Base-by-base conservation (phyloP, 2,113 vertebrate genomes). In the Chrysemys picta region DNA sequence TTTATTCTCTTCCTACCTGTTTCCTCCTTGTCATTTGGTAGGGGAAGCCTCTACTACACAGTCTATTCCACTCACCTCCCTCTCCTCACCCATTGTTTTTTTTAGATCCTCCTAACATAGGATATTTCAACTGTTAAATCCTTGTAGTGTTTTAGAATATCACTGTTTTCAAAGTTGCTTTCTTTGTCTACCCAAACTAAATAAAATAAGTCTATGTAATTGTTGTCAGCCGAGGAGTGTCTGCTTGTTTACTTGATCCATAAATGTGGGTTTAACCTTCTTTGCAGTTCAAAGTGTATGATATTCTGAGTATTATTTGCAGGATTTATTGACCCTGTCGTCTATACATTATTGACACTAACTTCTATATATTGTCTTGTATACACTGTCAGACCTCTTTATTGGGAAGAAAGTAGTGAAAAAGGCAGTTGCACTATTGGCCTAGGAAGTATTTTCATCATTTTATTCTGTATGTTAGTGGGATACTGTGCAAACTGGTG, bases 381-480 rank as follows among this genome's bases (percentile, higher is more conserved):
- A 19, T 92, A 54, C 11, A 14, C 62, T 72, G 1, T 42, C n/a
- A n/a, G 38, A 10, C 10, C 52, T 62, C 47, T 31, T 89, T 89
- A 75, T 87, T 45, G 72, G 7, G 31, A 35, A 75, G 45, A 29
- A 84, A 65, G 27, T 75, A 89, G 11, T 2, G 59, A 35, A 86
- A 27, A 87, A 87, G 50, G 25, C 52, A 65, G 17, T n/a, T 76
- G 47, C 53, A 16, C 59, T 57, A 19, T 69, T 88, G 29, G 10
- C 45, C 10, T 31, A 31, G 59, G 59, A 29, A 62, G 29, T 62
- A 29, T 27, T 62, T 62, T 62, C 59, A 31, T 29, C 59, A 29
- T 62, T 62, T 80, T 49, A 16, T 0, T 0, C 31, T 82, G 24
- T 56, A 38, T 76, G 59, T 31, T 65, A 81, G 27, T 9, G 38